Evolutionary conservation across 2,113 vertebrate species (phyloP).

Genomic region (Notothenia coriiceps): DNA sequence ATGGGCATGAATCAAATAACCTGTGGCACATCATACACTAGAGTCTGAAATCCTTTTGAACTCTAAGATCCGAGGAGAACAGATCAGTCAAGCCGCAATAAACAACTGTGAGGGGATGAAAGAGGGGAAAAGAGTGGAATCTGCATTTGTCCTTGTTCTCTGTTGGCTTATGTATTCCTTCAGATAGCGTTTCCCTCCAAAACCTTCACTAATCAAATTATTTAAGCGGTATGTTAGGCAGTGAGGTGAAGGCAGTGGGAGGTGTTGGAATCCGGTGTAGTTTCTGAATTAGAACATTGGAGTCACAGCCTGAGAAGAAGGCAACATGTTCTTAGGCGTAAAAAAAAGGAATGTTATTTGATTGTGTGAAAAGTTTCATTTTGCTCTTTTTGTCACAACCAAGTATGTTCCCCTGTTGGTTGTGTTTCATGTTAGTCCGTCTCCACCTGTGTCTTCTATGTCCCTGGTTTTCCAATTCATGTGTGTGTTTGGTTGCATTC

Average conservation of each 20-base stretch:
- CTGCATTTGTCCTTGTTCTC: not conserved
- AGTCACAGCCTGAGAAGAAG: not conserved
- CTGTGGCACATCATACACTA: constrained; percentile 13
- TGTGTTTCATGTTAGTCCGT: not conserved
- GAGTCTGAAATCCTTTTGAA: constrained; percentile 9
- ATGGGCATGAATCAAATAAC: constrained; percentile 58
- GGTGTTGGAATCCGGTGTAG: not conserved
- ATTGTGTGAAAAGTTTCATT: not conserved
- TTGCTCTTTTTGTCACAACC: not conserved
- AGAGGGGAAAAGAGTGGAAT: not conserved
- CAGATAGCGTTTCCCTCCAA: not conserved
- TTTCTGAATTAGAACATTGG: not conserved
- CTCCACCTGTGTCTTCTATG: not conserved
- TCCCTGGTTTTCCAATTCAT: not conserved
- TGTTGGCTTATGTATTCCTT: not conserved
- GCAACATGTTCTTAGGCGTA: not conserved
- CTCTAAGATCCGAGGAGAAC: constrained; percentile 20
- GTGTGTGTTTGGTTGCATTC: no score
- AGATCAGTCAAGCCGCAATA: constrained; percentile 2
- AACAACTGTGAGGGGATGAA: not conserved
- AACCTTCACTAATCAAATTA: no score
- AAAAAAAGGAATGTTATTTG: not conserved
- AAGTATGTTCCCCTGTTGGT: not conserved
- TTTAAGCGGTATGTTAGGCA: no score
- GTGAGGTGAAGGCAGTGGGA: not conserved